Conservation (phyloP, 2,113 vertebrate species). For the Nannobrachium achirus region DNA sequence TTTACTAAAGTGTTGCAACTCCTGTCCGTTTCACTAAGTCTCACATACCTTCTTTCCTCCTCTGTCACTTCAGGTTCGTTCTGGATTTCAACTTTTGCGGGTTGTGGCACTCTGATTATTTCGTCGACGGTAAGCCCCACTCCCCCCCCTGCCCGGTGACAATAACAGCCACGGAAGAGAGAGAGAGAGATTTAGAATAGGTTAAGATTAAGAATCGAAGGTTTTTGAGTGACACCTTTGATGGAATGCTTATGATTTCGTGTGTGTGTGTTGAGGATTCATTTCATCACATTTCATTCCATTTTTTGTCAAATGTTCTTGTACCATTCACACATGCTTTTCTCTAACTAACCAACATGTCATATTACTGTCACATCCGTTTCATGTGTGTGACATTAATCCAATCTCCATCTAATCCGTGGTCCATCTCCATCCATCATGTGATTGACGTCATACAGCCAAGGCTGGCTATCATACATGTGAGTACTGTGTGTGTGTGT, state of each 20-base stretch:
- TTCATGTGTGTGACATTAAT: conserved; percentile 28
- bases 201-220: neutral
- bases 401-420: conserved; percentile 11
- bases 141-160: no score
- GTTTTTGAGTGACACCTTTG: neutral
- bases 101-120: conserved; percentile 83
- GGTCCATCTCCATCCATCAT: conserved; percentile 49
- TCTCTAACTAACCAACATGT: neutral
- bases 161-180: neutral
- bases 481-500: conserved; percentile 56
- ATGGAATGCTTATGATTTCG: neutral
- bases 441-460: conserved; percentile 59
- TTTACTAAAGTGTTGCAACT: no score
- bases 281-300: conserved; percentile 5
- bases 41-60: conserved; percentile 40
- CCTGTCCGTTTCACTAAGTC: neutral
- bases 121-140: conserved; percentile 85
- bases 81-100: conserved; percentile 91
- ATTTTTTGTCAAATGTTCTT: no score
- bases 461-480: conserved; percentile 80
- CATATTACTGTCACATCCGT: conserved; percentile 21
- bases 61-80: conserved; percentile 82
- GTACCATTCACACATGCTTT: conserved; percentile 29
- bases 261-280: neutral
- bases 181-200: neutral